Percentiles rank a stretch among this genome's conserved stretches.
Conservation (phyloP, 2,888 invertebrate species). For the Aphidius colemani region DNA sequence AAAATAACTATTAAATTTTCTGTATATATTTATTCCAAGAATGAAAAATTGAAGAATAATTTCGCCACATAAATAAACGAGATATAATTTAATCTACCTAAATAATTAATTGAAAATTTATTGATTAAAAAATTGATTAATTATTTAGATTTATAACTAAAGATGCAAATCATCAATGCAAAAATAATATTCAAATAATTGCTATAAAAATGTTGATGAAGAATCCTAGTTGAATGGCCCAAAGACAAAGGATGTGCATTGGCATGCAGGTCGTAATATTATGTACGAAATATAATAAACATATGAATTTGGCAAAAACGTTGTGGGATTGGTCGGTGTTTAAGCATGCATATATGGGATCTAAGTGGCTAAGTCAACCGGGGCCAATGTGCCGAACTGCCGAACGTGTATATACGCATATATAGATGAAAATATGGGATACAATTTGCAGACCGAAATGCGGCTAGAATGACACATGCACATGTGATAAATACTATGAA, state of each 20-base stretch:
- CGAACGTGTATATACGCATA: constrained; percentile 12
- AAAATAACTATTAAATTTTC: too few species aligned
- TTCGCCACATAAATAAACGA: constrained; percentile 2
- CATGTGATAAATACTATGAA: too few species aligned
- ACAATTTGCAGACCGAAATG: constrained; percentile 3
- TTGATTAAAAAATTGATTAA: too few species aligned
- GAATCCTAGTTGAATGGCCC: constrained; percentile 18
- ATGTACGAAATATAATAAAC: too few species aligned
- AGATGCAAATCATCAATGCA: not conserved
- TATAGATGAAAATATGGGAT: constrained; percentile 7
- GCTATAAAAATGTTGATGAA: constrained; percentile 20
- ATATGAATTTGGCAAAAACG: too few species aligned
- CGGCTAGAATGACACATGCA: not conserved
- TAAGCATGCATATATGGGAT: constrained; percentile 33
- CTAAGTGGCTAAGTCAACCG: constrained; percentile 54
- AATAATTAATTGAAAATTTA: too few species aligned
- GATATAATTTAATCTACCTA: not conserved
- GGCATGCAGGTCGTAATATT: not conserved
- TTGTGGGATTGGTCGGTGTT: too few species aligned
- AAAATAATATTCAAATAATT: not conserved
- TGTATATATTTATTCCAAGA: too few species aligned
- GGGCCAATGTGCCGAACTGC: constrained; percentile 47
- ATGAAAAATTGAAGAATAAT: too few species aligned
- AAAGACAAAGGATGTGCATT: constrained; percentile 16
- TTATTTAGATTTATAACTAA: not conserved